These are phyloP conservation scores for Elanoides forficatus DNA, from an alignment of 2,113 vertebrate genomes.

Conservation along the genomic window DNA sequence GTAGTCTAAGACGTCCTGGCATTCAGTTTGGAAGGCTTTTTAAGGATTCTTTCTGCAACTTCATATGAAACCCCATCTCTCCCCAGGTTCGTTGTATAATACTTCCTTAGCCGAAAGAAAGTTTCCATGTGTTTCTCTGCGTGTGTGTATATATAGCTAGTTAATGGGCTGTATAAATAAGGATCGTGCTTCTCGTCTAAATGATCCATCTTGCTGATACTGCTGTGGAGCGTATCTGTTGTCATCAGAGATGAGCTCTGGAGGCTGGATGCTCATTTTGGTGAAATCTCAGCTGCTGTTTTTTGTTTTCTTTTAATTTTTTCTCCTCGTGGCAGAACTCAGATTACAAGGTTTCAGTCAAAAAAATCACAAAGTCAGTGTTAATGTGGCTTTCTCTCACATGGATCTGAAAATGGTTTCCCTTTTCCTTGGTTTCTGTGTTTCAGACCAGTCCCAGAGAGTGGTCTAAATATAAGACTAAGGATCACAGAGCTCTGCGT, in stretches of 20 bases:
- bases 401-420: neutral
- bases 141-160: neutral
- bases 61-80: neutral
- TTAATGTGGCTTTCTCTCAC: neutral
- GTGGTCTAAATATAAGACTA: neutral
- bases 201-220: neutral
- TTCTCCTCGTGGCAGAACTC: neutral
- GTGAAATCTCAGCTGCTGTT: neutral
- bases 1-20: neutral
- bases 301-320: neutral
- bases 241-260: neutral
- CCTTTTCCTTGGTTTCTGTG: neutral
- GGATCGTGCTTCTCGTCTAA: neutral
- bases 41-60: neutral
- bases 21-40: neutral
- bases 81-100: neutral
- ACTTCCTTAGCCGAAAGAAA: neutral
- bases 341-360: neutral
- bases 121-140: neutral
- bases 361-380: neutral
- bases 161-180: constrained; percentile 24
- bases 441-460: neutral
- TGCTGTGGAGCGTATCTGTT: neutral
- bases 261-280: neutral
- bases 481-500: neutral